These are phyloP conservation scores for Mythimna loreyi DNA, from an alignment of 2,888 invertebrate genomes.

Conservation along the genomic window DNA sequence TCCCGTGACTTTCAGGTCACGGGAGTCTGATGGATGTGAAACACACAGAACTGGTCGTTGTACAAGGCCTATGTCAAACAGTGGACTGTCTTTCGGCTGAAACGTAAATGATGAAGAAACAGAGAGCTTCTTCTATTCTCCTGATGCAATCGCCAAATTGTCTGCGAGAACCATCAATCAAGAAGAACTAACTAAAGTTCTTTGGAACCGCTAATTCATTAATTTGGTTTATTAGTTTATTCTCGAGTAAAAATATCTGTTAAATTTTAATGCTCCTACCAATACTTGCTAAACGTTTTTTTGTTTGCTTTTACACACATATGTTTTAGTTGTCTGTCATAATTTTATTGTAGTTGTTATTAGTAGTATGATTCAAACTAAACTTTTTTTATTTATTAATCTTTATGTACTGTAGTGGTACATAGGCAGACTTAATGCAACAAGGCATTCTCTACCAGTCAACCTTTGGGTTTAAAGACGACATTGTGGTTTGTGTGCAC, in stretches of 20 bases:
- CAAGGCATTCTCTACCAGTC: too few species aligned
- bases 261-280: not conserved
- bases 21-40: too few species aligned
- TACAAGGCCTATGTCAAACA: too few species aligned
- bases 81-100: too few species aligned
- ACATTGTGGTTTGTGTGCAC: too few species aligned
- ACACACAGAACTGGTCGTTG: too few species aligned
- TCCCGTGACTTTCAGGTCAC: too few species aligned
- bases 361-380: conserved; percentile 24
- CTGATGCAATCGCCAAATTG: not conserved
- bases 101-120: too few species aligned
- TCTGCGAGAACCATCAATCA: not conserved
- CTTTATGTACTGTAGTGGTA: too few species aligned
- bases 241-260: not conserved
- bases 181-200: not conserved
- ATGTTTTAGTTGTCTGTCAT: conserved; percentile 7
- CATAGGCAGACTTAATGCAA: too few species aligned
- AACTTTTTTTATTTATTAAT: not conserved
- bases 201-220: not conserved
- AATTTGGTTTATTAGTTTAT: not conserved
- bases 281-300: not conserved
- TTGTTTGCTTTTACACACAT: not conserved
- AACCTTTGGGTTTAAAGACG: too few species aligned
- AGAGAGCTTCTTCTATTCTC: not conserved
- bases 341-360: not conserved